These are phyloP conservation scores for Melikaiella ostensackeni DNA, from an alignment of 2,888 invertebrate genomes.

Conservation along the genomic window DNA sequence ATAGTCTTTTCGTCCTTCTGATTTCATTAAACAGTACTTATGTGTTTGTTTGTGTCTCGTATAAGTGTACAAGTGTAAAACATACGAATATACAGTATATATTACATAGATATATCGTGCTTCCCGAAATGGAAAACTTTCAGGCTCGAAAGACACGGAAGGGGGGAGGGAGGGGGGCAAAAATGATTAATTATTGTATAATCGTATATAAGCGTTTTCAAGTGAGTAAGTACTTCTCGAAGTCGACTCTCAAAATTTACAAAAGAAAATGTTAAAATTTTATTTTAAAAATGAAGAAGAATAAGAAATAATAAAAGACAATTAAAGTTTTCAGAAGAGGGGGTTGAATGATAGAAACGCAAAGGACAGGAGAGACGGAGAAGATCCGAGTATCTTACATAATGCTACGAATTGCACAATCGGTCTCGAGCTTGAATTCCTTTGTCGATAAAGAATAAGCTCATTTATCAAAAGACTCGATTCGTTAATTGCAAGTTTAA, in stretches of 20 bases:
- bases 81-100: constrained; percentile 36
- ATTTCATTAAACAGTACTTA: constrained; percentile 16
- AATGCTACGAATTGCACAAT: constrained; percentile 68
- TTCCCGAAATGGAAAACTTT: constrained; percentile 15
- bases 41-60: constrained; percentile 19
- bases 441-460: constrained; percentile 34
- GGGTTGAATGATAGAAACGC: constrained; percentile 4
- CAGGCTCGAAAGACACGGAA: constrained; percentile 18
- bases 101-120: constrained; percentile 2
- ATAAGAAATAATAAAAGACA: not conserved
- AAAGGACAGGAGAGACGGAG: constrained; percentile 27
- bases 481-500: not conserved
- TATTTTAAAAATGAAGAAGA: not conserved
- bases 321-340: not conserved
- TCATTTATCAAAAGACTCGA: not conserved
- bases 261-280: not conserved
- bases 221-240: constrained; percentile 30
- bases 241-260: constrained; percentile 17
- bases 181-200: not conserved
- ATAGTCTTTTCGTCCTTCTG: constrained; percentile 26
- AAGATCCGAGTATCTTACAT: constrained; percentile 34
- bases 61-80: constrained; percentile 33
- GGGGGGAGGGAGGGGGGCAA: not conserved
- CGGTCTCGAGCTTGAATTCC: constrained; percentile 66
- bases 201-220: constrained; percentile 10